Conservation (phyloP, 92 coral and sea anemone species). For the Umimayanthus kanabou region DNA sequence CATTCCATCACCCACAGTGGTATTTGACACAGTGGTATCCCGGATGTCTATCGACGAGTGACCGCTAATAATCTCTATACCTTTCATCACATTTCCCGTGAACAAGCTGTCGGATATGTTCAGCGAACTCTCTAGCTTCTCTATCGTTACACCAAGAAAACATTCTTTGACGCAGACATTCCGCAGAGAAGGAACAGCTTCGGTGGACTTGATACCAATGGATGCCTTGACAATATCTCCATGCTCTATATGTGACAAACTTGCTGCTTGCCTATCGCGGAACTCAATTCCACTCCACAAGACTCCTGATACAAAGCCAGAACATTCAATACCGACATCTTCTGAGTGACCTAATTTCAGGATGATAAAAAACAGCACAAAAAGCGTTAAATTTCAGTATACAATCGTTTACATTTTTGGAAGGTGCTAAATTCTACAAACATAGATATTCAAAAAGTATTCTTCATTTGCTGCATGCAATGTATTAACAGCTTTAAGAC, state of each 20-base stretch:
- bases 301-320: background rate
- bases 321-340: constrained; percentile 64
- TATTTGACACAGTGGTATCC: constrained; percentile 37
- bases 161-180: constrained; percentile 42
- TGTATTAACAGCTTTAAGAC: too few relatives aligned
- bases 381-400: background rate
- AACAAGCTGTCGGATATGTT: constrained; percentile 43
- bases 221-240: constrained; percentile 57
- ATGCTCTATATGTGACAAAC: constrained; percentile 28
- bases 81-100: constrained; percentile 41
- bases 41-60: constrained; percentile 22
- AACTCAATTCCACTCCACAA: constrained; percentile 66
- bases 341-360: constrained; percentile 23
- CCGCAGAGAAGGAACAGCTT: constrained; percentile 45
- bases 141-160: constrained; percentile 40
- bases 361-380: too few relatives aligned
- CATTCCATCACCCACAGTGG: too few relatives aligned
- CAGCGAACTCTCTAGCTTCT: constrained; percentile 37
- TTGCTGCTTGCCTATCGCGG: constrained; percentile 32
- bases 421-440: too few relatives aligned
- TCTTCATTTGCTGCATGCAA: too few relatives aligned
- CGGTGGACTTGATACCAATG: constrained; percentile 45
- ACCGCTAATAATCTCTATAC: constrained; percentile 48
- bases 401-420: too few relatives aligned
- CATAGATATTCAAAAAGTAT: too few relatives aligned